Conservation (phyloP, 2,888 invertebrate species). For the Pocota personata region DNA sequence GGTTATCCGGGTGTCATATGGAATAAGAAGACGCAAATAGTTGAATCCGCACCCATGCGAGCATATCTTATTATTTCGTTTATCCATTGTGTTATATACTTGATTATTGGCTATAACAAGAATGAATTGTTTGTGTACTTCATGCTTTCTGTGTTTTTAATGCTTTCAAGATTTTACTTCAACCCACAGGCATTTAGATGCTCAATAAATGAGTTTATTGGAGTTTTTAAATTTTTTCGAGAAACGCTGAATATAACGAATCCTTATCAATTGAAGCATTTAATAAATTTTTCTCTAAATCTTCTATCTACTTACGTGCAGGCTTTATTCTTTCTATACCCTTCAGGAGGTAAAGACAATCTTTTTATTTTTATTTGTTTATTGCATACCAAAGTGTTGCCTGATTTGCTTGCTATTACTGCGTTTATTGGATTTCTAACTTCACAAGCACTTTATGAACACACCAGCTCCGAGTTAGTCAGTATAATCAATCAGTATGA, state of each 20-base stretch:
- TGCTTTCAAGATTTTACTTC: neutral
- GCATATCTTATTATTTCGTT: neutral
- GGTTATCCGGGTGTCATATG: neutral
- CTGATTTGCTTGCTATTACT: neutral
- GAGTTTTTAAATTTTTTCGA: constrained; percentile 25
- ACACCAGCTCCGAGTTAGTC: neutral
- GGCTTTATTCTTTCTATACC: too few species aligned
- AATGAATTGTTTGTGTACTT: neutral
- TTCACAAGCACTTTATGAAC: neutral
- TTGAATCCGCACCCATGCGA: neutral
- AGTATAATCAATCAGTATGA: neutral
- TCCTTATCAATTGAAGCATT: neutral
- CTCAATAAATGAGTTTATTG: constrained; percentile 8
- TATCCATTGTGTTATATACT: neutral
- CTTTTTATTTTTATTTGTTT: neutral
- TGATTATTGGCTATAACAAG: neutral
- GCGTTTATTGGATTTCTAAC: neutral
- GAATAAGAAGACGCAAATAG: neutral
- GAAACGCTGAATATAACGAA: constrained; percentile 54
- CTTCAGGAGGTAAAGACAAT: too few species aligned
- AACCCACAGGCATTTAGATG: neutral
- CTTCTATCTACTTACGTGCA: neutral
- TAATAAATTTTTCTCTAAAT: neutral
- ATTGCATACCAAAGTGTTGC: neutral
- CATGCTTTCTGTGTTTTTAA: neutral